Percentiles rank a stretch among this genome's conserved stretches.
Evolutionary conservation across 2,113 vertebrate species (phyloP).

Genomic region (Lagopus leucura): DNA sequence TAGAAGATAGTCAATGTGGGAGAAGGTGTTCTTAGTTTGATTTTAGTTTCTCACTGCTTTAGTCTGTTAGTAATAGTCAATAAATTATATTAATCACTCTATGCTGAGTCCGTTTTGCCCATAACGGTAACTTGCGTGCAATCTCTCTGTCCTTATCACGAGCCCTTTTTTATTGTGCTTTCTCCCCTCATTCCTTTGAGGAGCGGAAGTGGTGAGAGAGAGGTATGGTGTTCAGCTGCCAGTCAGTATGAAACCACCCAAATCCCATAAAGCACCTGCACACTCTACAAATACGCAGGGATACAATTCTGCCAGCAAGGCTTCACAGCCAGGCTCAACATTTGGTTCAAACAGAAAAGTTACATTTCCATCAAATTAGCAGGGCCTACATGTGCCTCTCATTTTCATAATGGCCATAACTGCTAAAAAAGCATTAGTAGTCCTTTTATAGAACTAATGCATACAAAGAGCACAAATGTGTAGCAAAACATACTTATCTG

Average conservation of each 20-base stretch:
- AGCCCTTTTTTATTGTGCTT: background rate
- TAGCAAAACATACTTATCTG: conserved; percentile 78
- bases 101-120: background rate
- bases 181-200: background rate
- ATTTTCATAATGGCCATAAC: background rate
- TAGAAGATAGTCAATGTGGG: background rate
- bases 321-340: background rate
- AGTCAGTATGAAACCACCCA: background rate
- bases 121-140: background rate
- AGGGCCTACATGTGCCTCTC: background rate
- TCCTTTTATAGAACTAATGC: background rate
- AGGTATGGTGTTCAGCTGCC: background rate
- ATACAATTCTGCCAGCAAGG: background rate
- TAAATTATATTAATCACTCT: background rate
- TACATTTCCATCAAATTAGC: background rate
- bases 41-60: background rate
- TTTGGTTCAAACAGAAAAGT: background rate
- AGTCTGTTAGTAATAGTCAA: background rate
- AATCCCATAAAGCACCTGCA: background rate
- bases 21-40: background rate
- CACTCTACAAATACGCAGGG: rapidly evolving
- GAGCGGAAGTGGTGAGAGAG: background rate
- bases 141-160: background rate
- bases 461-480: background rate
- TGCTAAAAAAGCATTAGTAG: background rate